Conservation (phyloP, 2,797 vertebrate genomes). For the Anniella stebbinsi region DNA sequence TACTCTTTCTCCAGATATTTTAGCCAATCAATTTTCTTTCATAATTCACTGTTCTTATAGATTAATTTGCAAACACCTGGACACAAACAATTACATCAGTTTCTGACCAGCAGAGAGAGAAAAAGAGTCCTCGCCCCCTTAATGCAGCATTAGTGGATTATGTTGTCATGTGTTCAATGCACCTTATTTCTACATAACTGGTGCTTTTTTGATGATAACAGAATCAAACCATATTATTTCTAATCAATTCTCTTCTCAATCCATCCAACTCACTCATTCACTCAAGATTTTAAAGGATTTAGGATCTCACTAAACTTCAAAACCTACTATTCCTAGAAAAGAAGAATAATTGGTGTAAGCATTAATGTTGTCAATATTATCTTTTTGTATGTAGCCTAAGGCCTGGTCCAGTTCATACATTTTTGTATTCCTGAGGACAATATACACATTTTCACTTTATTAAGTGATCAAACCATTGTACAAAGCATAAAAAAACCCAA, state of each 20-base stretch:
- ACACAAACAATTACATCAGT: not conserved
- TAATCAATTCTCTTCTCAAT: constrained; percentile 58
- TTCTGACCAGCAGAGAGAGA: constrained; percentile 13
- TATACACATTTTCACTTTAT: not conserved
- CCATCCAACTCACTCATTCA: constrained; percentile 37
- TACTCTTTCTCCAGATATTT: not conserved
- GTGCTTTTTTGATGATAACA: constrained; percentile 65
- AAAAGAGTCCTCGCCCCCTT: not conserved
- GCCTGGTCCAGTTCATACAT: not conserved
- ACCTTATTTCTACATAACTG: constrained; percentile 57
- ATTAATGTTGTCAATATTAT: not conserved
- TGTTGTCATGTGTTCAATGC: constrained; percentile 49
- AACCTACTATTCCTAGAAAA: constrained; percentile 44
- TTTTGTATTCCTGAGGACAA: not conserved
- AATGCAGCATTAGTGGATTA: constrained; percentile 40
- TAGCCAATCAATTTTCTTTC: constrained; percentile 11
- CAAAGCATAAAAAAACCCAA: not conserved
- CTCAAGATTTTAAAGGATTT: constrained; percentile 54
- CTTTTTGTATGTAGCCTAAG: not conserved
- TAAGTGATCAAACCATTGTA: not conserved
- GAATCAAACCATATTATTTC: constrained; percentile 65
- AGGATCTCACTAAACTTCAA: constrained; percentile 42
- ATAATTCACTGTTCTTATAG: not conserved
- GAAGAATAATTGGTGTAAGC: constrained; percentile 24
- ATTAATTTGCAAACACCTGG: not conserved